phyloP scores from a whole-genome alignment of 2,888 invertebrate genomes.

The Itoplectis maculator region DNA sequence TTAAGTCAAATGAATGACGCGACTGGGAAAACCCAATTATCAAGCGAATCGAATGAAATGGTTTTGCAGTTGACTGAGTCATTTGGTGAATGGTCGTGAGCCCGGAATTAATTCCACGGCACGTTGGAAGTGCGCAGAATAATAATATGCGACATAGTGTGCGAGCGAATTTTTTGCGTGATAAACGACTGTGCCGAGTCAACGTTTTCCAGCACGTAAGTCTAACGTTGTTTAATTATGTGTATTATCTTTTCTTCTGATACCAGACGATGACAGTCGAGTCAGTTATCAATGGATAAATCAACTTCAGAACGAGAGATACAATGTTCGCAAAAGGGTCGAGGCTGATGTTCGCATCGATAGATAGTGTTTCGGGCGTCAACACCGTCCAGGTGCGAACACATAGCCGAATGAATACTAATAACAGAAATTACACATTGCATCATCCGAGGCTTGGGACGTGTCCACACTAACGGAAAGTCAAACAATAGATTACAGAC shows the following conservation, averaged over 20 bases:
- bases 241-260: not conserved
- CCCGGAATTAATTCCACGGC: no score
- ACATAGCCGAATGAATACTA: not conserved
- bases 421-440: not conserved
- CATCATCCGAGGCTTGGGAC: constrained; percentile 8
- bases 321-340: not conserved
- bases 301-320: not conserved
- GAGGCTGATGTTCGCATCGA: not conserved
- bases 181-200: not conserved
- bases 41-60: no score
- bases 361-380: not conserved
- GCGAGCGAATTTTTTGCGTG: not conserved
- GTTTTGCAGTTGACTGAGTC: no score
- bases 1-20: no score
- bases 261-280: not conserved
- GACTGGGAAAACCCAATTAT: no score
- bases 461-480: not conserved
- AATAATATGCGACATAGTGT: no score
- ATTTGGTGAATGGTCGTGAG: no score
- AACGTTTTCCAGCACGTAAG: no score
- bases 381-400: not conserved
- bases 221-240: not conserved
- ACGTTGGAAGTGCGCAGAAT: no score
- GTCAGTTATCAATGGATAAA: not conserved
- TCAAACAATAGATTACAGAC: constrained; percentile 13